Evolutionary conservation across 35 echinoderm and acorn worm genomes (phyloP), one percentile per base, ranked within the genome.

Genomic region (Anneissia japonica): DNA sequence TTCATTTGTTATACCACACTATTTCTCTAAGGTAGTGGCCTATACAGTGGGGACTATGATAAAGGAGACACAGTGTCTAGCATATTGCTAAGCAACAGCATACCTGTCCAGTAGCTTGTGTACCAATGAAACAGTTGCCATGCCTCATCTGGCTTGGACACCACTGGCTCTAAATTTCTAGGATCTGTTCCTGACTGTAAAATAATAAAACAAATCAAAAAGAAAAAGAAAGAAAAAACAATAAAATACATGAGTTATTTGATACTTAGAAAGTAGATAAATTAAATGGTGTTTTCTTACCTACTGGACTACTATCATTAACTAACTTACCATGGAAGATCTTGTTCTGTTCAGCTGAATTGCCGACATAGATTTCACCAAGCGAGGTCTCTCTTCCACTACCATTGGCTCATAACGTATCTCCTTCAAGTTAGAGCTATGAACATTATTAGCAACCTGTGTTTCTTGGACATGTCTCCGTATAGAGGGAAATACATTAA

Each of bases 111-210:
- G 83, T 88, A 93, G 74, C 88, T 89, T 32, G 77, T 83, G 79
- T 91, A 99, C 96, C 96, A 99, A 41, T 99, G 96, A 83, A 89
- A 91, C 9, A 99, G 75, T 81, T 99, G 96, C 96, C 91, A 99
- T 12, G 86, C 92, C 81, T 99, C 92, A 46, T 45, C 32, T 16
- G 96, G 92, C n/a, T 91, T 30, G 4, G 80, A 33, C 7, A 77
- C 79, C 4, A 97, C 84, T 0, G 91, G 95, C 4, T 85, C 84
- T 39, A 91, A 84, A 26, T 91, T 76, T 34, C 79, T 72, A 3
- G 89, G 83, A 12, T 80, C 74, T 35, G 83, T 97, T n/a, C 95
- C 95, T 33, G 91, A 97, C 95, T 97, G 89, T 38, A 7, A 32
- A 37, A 77, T 34, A 34, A 17, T 13, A 35, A 64, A 64, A 9